Evolutionary conservation across 2,888 invertebrate species (phyloP), one percentile per base, ranked within the genome.

Genomic region (Platycheirus albimanus): DNA sequence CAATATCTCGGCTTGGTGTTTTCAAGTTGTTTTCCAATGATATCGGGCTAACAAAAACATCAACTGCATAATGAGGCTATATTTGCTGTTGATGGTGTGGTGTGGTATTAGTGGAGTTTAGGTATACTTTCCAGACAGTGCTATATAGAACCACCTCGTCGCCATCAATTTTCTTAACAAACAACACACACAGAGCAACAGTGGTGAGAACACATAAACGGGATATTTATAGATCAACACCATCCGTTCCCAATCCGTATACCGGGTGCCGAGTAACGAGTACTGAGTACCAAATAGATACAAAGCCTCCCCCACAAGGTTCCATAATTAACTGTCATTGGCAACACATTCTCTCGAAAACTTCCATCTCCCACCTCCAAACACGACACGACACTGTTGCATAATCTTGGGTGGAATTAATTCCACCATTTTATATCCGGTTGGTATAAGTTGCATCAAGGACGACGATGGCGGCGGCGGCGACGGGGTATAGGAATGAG

Each of bases 381-480:
- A n/a, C n/a, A n/a, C n/a, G 15, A 33, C 43, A 20, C 61, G 24
- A 13, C 58, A 67, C 81, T 78, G 78, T 83, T 83, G 78, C 83
- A 83, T 77, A 83, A 83, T 83, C 83, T 83, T 83, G 78, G 78
- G 78, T 17, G 83, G 83, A 74, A 81, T 81, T 81, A 81, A 77
- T 81, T 71, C 58, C 24, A 81, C 33, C 36, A 24, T 58, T 17
- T 58, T 78, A 61, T 43, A 67, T 52, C 51, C 51, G 30, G 45
- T 20, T n/a, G n/a, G n/a, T n/a, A n/a, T n/a, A n/a, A n/a, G 45
- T 6, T 30, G 52, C 17, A 36, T 71, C 51, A 54, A 54, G 54
- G 19, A 41, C 43, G 43, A 51, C 24, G 24, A 28, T n/a, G n/a
- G 30, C 1, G n/a, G n/a, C n/a, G n/a, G n/a, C n/a, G n/a, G n/a